phyloP scores from a whole-genome alignment of 2,888 invertebrate species.

The Apodemia zela region DNA sequence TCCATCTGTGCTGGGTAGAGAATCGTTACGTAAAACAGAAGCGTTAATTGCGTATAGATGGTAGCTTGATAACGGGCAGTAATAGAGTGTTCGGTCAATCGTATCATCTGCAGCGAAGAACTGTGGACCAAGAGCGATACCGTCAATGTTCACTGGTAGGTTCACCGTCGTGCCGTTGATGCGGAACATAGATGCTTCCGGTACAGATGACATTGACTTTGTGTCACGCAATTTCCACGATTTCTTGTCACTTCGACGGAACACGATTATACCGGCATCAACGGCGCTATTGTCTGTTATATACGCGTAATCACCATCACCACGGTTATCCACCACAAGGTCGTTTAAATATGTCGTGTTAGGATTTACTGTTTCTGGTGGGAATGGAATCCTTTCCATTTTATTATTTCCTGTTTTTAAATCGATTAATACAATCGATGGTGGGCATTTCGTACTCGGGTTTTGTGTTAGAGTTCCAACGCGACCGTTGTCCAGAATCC shows the following conservation, averaged over 20 bases:
- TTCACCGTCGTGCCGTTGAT: slow-evolving; percentile 80
- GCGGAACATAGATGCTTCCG: slow-evolving; percentile 80
- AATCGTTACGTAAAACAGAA: slow-evolving; percentile 79
- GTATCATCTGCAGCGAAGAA: slow-evolving; percentile 52
- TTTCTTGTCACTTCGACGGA: slow-evolving; percentile 81
- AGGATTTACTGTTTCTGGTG: slow-evolving; percentile 78
- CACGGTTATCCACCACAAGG: slow-evolving; percentile 84
- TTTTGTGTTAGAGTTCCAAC: slow-evolving; percentile 79
- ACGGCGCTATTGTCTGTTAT: slow-evolving; percentile 85
- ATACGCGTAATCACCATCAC: slow-evolving; percentile 84
- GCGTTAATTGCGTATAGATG: slow-evolving; percentile 84
- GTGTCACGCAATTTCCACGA: slow-evolving; percentile 86
- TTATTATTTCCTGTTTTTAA: slow-evolving; percentile 79
- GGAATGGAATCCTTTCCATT: slow-evolving; percentile 82
- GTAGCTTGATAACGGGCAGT: slow-evolving; percentile 84
- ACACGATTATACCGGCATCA: slow-evolving; percentile 87
- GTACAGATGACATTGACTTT: slow-evolving; percentile 82
- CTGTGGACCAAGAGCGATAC: slow-evolving; percentile 85
- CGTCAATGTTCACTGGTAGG: slow-evolving; percentile 83
- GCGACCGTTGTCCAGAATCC: slow-evolving; percentile 85
- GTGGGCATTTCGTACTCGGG: slow-evolving; percentile 81
- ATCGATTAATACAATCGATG: slow-evolving; percentile 85
- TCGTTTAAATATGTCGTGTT: slow-evolving; percentile 84
- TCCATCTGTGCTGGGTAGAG: slow-evolving; percentile 52
- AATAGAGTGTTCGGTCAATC: slow-evolving; percentile 81